Conservation (phyloP, 2,888 invertebrate species). For the Thymelicus lineola region DNA sequence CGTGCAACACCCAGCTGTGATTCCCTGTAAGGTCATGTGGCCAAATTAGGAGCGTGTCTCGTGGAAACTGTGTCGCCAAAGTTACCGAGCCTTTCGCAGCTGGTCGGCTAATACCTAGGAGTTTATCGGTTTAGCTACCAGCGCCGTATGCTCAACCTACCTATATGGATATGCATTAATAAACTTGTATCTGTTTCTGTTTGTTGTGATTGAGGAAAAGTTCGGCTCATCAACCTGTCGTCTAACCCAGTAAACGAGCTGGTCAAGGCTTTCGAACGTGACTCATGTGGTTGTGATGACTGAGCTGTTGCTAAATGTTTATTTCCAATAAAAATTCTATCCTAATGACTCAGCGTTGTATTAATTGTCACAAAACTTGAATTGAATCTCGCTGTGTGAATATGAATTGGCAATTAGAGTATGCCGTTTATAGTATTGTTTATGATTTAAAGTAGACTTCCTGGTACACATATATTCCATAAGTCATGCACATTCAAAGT, state of each 20-base stretch:
- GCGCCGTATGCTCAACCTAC: neutral
- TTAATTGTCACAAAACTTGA: constrained; percentile 2
- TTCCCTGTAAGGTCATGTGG: constrained; percentile 57
- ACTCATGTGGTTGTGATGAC: constrained; percentile 20
- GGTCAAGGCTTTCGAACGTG: constrained; percentile 17
- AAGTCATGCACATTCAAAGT: neutral
- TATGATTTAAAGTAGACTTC: neutral
- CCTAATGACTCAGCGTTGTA: neutral
- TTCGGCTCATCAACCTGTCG: constrained; percentile 5
- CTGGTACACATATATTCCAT: neutral
- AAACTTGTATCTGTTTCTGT: neutral
- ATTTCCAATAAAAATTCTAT: constrained; percentile 16
- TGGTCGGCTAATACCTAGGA: constrained; percentile 7
- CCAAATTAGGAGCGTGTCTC: constrained; percentile 65
- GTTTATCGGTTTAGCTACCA: neutral
- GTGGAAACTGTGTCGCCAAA: constrained; percentile 70
- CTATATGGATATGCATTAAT: neutral
- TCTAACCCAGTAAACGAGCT: constrained; percentile 12
- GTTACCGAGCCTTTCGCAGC: constrained; percentile 2
- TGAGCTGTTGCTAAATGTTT: constrained; percentile 5
- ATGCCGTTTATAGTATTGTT: neutral
- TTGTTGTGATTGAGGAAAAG: constrained; percentile 13
- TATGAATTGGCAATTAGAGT: neutral
- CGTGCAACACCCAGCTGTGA: constrained; percentile 30
- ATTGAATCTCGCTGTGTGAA: neutral